phyloP scores from a whole-genome alignment of 1,140 invertebrate genomes.

The Ooceraea biroi region DNA sequence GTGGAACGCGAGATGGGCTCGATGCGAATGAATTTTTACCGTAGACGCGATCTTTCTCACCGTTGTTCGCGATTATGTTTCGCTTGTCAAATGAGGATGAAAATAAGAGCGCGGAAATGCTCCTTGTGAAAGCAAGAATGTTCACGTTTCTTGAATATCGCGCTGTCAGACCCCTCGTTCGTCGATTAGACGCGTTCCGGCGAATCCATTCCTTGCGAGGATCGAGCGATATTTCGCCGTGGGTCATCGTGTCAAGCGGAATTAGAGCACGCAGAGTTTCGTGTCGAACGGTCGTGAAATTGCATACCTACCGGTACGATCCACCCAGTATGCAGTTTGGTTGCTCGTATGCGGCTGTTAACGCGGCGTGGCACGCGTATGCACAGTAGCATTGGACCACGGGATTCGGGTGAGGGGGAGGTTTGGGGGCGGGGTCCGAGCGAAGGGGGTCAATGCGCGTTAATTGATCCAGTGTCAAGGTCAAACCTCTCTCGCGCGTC shows the following conservation, averaged over 20 bases:
- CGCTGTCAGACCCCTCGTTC: no score
- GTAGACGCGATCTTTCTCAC: no score
- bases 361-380: constrained; percentile 76
- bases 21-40: no score
- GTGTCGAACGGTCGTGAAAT: constrained; percentile 70
- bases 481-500: constrained; percentile 84
- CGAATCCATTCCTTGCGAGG: not conserved
- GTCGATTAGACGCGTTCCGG: not conserved
- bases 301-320: constrained; percentile 69
- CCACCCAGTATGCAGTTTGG: constrained; percentile 77
- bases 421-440: constrained; percentile 60
- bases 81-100: no score
- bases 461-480: constrained; percentile 87
- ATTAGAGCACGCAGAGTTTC: constrained; percentile 30
- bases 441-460: constrained; percentile 81
- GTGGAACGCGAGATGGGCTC: no score
- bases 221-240: not conserved
- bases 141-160: not conserved
- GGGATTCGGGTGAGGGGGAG: constrained; percentile 58
- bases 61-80: no score
- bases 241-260: constrained; percentile 5
- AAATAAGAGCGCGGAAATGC: no score
- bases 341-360: constrained; percentile 70
- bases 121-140: no score
- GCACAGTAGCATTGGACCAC: constrained; percentile 83